Evolutionary conservation across 2,113 vertebrate genomes (phyloP).

Genomic region (Lepidothrix coronata): DNA sequence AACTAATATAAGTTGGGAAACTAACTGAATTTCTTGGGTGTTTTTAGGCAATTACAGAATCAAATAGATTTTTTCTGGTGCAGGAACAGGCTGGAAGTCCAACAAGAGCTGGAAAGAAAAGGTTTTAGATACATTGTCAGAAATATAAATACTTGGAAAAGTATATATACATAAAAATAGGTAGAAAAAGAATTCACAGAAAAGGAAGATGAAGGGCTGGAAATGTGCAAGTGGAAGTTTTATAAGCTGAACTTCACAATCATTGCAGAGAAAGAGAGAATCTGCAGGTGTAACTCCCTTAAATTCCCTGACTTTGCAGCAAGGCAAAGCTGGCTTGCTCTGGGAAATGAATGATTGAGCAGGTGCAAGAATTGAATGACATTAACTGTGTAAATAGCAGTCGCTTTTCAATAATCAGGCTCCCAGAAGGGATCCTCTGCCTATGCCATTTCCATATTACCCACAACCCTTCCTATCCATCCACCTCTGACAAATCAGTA

Average conservation of each 20-base stretch:
- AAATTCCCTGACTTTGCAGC: conserved; percentile 14
- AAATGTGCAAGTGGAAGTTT: background rate
- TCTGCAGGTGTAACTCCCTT: conserved; percentile 32
- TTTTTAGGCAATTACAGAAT: background rate
- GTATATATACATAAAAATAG: background rate
- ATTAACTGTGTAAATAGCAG: conserved; percentile 64
- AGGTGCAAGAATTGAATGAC: conserved; percentile 43
- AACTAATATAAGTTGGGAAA: background rate
- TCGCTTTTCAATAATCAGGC: conserved; percentile 44
- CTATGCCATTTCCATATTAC: conserved; percentile 4
- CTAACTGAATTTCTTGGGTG: background rate
- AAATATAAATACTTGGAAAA: background rate
- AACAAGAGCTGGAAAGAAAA: background rate
- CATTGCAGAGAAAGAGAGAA: background rate
- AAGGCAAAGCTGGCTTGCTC: background rate
- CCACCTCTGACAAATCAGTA: background rate
- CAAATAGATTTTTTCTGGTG: background rate
- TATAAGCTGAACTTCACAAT: background rate
- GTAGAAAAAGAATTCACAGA: background rate
- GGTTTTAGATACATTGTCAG: background rate
- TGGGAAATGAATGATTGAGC: conserved; percentile 47
- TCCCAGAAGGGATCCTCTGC: conserved; percentile 29
- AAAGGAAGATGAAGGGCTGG: background rate
- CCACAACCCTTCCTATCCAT: background rate
- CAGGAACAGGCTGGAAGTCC: background rate